Conservation (phyloP, 1,140 invertebrate species). For the Venturia canescens region DNA sequence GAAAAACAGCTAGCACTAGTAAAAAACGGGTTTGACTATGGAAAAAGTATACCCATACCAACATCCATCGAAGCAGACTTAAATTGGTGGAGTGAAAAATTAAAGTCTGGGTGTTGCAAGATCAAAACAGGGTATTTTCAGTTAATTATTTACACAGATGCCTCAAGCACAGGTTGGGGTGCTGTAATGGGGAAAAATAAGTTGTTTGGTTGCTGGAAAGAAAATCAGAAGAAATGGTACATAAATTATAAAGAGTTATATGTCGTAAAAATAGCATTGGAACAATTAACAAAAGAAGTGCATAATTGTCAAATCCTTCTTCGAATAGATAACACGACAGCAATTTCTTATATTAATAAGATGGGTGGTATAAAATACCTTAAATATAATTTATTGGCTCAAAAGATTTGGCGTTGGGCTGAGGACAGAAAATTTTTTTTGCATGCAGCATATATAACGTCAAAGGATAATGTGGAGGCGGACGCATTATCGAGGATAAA, state of each 20-base stretch:
- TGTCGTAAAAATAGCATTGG: background rate
- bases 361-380: background rate
- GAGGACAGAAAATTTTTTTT: background rate
- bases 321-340: background rate
- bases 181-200: background rate
- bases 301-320: background rate
- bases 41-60: no score
- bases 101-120: background rate
- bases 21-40: background rate
- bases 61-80: background rate
- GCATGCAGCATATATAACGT: background rate
- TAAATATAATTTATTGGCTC: background rate
- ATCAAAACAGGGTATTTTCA: background rate
- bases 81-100: slow-evolving; percentile 12
- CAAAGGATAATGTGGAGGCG: background rate
- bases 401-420: background rate
- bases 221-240: background rate
- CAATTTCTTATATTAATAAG: background rate
- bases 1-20: background rate
- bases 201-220: background rate
- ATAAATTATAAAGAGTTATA: slow-evolving; percentile 7
- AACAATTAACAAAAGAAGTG: background rate
- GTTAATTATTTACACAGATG: slow-evolving; percentile 14
- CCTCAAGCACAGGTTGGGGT: slow-evolving; percentile 13
- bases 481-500: background rate